Evolutionary conservation across 1,140 invertebrate genomes (phyloP).

Genomic region (Cydia strobilella): DNA sequence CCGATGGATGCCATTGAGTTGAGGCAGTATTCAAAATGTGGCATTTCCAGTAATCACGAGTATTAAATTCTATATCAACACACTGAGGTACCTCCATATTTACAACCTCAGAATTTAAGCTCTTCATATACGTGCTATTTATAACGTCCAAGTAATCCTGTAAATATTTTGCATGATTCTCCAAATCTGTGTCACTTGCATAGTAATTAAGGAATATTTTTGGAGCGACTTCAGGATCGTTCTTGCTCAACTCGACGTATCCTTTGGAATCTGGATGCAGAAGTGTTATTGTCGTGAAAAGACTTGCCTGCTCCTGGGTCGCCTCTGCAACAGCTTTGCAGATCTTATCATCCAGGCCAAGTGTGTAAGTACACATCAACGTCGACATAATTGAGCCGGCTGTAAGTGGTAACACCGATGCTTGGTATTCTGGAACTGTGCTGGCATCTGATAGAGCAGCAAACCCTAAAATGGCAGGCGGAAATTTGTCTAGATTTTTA

Average conservation of each 20-base stretch:
- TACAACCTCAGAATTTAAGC: conserved; percentile 85
- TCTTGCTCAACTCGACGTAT: not conserved
- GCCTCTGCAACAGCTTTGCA: not conserved
- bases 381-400: not conserved
- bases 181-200: conserved; percentile 1
- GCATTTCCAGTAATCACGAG: conserved; percentile 87
- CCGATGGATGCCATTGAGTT: conserved; percentile 91
- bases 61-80: conserved; percentile 83
- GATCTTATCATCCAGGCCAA: not conserved
- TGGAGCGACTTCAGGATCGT: not conserved
- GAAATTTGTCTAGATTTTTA: not conserved
- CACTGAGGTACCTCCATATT: conserved; percentile 85
- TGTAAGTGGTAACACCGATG: not conserved
- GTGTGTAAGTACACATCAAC: not conserved
- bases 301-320: not conserved
- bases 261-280: not conserved
- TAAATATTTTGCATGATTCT: not conserved
- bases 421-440: not conserved
- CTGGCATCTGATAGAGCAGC: not conserved
- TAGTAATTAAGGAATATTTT: conserved; percentile 6
- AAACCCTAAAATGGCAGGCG: not conserved
- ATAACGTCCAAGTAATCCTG: not conserved
- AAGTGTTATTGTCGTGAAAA: not conserved
- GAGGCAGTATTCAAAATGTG: conserved; percentile 84
- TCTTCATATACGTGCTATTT: conserved; percentile 63